A percentile compares a stretch with the other conserved stretches of the same genome.
Evolutionary conservation across 1,140 invertebrate genomes (phyloP).

Genomic region (Penaeus chinensis): DNA sequence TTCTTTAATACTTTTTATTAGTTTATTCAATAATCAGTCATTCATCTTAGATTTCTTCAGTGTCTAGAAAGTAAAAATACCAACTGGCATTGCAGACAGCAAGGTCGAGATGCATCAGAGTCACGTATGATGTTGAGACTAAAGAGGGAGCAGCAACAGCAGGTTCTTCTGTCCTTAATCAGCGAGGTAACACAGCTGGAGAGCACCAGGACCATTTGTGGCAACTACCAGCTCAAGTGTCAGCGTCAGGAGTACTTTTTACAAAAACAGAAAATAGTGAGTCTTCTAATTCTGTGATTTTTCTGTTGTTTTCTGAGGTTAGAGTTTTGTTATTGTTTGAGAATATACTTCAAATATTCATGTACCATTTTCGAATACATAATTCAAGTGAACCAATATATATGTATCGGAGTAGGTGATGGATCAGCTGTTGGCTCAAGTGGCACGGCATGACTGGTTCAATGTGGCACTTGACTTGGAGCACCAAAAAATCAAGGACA

Average conservation of each 20-base stretch:
- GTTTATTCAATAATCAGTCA: too few species aligned
- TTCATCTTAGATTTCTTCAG: too few species aligned
- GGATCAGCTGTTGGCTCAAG: constrained; percentile 45
- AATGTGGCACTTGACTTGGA: constrained; percentile 34
- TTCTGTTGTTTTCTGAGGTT: neutral
- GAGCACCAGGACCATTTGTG: constrained; percentile 20
- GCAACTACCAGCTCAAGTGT: constrained; percentile 35
- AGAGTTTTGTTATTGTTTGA: too few species aligned
- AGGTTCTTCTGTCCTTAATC: constrained; percentile 19
- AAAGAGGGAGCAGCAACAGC: constrained; percentile 29
- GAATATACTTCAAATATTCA: too few species aligned
- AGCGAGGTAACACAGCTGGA: constrained; percentile 39
- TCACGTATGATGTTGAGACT: constrained; percentile 3
- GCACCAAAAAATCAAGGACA: constrained; percentile 17
- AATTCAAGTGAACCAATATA: neutral
- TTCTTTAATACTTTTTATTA: too few species aligned
- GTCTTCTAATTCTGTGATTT: constrained; percentile 16
- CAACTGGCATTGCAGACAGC: constrained; percentile 19
- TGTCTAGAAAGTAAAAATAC: too few species aligned
- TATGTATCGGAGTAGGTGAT: constrained; percentile 11
- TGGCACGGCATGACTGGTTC: constrained; percentile 40
- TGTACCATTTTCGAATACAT: neutral
- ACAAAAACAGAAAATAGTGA: constrained; percentile 32
- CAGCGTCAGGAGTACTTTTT: constrained; percentile 42
- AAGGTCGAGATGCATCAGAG: constrained; percentile 21